A percentile compares a stretch with the other conserved stretches of the same genome.
Evolutionary conservation across 2,888 invertebrate genomes (phyloP).

Genomic region (Tortricodes alternella): DNA sequence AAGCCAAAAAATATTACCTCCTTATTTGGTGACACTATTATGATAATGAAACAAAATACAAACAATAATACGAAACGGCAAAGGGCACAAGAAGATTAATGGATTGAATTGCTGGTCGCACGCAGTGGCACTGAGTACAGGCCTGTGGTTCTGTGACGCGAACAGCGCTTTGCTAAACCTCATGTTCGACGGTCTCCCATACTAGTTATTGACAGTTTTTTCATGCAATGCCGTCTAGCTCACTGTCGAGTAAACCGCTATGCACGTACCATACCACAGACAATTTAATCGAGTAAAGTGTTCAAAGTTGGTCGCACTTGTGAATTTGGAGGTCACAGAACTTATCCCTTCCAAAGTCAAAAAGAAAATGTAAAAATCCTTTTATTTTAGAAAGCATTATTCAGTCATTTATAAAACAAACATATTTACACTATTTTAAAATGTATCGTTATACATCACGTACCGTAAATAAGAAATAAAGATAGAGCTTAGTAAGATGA

Average conservation of each 20-base stretch:
- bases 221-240: too few species aligned
- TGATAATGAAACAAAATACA: constrained; percentile 9
- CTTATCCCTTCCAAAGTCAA: constrained; percentile 54
- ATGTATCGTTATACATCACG: constrained; percentile 78
- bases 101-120: constrained; percentile 6
- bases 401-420: constrained; percentile 65
- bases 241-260: too few species aligned
- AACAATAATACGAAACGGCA: constrained; percentile 3
- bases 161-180: too few species aligned
- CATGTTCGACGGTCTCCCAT: too few species aligned
- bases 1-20: constrained; percentile 1
- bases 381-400: constrained; percentile 66
- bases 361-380: constrained; percentile 43
- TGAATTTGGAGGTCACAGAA: constrained; percentile 40
- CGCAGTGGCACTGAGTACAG: constrained; percentile 6
- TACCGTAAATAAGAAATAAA: constrained; percentile 72
- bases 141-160: too few species aligned
- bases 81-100: constrained; percentile 8
- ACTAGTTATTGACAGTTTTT: too few species aligned
- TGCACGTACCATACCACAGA: too few species aligned
- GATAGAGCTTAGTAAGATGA: constrained; percentile 82
- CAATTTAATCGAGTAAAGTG: constrained; percentile 16
- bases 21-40: constrained; percentile 15
- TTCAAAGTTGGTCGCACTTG: constrained; percentile 19
- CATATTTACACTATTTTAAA: constrained; percentile 81